phyloP scores from a whole-genome alignment of 2,888 invertebrate genomes.

The Rhamnusium bicolor region DNA sequence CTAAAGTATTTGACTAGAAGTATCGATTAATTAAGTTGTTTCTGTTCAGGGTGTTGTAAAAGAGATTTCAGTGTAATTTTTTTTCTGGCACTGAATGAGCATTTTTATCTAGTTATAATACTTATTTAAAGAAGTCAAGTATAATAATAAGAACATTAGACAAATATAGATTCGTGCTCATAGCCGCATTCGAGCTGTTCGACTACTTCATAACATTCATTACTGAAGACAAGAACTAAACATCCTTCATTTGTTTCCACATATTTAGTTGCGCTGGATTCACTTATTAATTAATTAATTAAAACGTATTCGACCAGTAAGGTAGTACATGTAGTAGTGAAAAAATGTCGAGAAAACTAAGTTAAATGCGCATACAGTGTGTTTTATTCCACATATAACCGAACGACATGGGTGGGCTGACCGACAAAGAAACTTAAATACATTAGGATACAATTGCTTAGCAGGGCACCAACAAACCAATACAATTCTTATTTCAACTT shows the following conservation, averaged over 20 bases:
- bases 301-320: background rate
- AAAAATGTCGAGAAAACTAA: conserved; percentile 39
- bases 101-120: too few species aligned
- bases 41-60: too few species aligned
- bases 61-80: too few species aligned
- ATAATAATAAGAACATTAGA: background rate
- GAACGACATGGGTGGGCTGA: conserved; percentile 64
- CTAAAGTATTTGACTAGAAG: too few species aligned
- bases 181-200: background rate
- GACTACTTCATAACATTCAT: background rate
- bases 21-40: too few species aligned
- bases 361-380: conserved; percentile 38
- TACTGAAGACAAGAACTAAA: background rate
- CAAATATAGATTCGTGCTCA: too few species aligned
- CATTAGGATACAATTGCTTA: conserved; percentile 68
- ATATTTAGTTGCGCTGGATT: background rate
- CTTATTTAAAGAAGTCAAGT: too few species aligned
- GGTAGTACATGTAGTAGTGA: too few species aligned
- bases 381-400: conserved; percentile 40
- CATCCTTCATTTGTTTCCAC: background rate
- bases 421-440: conserved; percentile 68
- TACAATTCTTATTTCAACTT: conserved; percentile 58
- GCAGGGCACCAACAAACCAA: conserved; percentile 60
- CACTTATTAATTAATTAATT: background rate
- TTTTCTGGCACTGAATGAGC: too few species aligned